phyloP scores from a whole-genome alignment of 2,797 vertebrate species.

The Melanotaenia maccullochi region DNA sequence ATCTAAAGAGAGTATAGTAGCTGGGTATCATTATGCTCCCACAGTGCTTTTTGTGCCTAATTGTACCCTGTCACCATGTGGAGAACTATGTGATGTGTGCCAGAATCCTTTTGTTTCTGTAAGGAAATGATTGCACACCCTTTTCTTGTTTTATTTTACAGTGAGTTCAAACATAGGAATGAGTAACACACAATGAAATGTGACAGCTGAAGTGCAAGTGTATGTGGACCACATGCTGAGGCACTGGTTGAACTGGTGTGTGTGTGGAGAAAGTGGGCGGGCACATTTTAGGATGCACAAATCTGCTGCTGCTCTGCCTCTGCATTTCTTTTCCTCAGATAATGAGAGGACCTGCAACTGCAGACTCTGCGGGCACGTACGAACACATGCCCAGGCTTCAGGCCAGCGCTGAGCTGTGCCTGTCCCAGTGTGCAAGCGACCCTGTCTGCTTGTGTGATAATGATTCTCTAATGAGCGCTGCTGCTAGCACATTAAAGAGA shows the following conservation, averaged over 20 bases:
- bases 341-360: slow-evolving; percentile 61
- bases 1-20: slow-evolving; percentile 62
- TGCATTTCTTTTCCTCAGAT: slow-evolving; percentile 48
- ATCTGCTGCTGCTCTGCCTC: slow-evolving; percentile 41
- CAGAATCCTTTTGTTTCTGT: slow-evolving; percentile 59
- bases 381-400: slow-evolving; percentile 40
- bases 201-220: slow-evolving; percentile 42
- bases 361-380: slow-evolving; percentile 28
- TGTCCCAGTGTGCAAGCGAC: slow-evolving; percentile 55
- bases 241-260: slow-evolving; percentile 33
- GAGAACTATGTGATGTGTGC: slow-evolving; percentile 60
- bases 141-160: slow-evolving; percentile 54
- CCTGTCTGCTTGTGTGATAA: slow-evolving; percentile 68
- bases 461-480: slow-evolving; percentile 79
- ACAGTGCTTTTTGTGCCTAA: slow-evolving; percentile 81
- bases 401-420: slow-evolving; percentile 44
- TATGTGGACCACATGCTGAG: slow-evolving; percentile 38
- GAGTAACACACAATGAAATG: slow-evolving; percentile 57
- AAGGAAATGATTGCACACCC: slow-evolving; percentile 56
- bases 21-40: slow-evolving; percentile 81
- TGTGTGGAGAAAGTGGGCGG: slow-evolving; percentile 35
- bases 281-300: slow-evolving; percentile 36
- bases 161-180: slow-evolving; percentile 59
- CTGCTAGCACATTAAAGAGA: slow-evolving; percentile 80
- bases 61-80: slow-evolving; percentile 80